Evolutionary conservation across 2,888 invertebrate species (phyloP), one percentile per base, ranked within the genome.

Genomic region (Thymelicus acteon): DNA sequence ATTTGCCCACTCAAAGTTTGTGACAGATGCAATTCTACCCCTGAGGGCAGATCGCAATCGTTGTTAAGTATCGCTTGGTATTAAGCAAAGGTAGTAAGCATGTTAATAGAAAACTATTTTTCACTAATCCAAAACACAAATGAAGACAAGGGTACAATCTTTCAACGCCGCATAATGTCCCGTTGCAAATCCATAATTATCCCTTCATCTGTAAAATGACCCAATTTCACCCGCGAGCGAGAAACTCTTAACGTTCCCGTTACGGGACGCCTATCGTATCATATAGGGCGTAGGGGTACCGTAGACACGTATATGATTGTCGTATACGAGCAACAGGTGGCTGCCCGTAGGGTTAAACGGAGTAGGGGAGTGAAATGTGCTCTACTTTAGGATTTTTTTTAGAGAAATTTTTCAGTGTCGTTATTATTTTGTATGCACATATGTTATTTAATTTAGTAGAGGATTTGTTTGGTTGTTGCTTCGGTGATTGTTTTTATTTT

Each of bases 251-350:
- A 75, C 78, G 73, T 79, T 79, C 75, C 75, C 74, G 77, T 76
- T 71, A 75, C 77, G 77, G 77, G 71, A 69, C 74, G 77, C 77
- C 76, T 77, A 77, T 61, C 76, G 75, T 75, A 72, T 71, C 74
- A 76, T 73, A 73, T 67, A 54, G 57, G 60, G 71, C 74, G 75
- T 82, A 81, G 84, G 80, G 86, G 85, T 84, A 82, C 84, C 84
- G 85, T 84, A 80, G 81, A 78, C 74, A 74, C 78, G 81, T 84
- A 81, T 82, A 82, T 84, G 82, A 76, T 79, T 89, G 90, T 91
- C 91, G 91, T 92, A 85, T 91, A 88, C 80, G 78, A 77, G 85
- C 92, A 93, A 93, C 93, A 93, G 91, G 93, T 93, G 91, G 90
- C 80, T 74, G 89, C 90, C 92, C 91, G 92, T 92, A 92, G 92